These are phyloP conservation scores for Condylostylus longicornis DNA, from an alignment of 1,140 invertebrate species.

Conservation along the genomic window DNA sequence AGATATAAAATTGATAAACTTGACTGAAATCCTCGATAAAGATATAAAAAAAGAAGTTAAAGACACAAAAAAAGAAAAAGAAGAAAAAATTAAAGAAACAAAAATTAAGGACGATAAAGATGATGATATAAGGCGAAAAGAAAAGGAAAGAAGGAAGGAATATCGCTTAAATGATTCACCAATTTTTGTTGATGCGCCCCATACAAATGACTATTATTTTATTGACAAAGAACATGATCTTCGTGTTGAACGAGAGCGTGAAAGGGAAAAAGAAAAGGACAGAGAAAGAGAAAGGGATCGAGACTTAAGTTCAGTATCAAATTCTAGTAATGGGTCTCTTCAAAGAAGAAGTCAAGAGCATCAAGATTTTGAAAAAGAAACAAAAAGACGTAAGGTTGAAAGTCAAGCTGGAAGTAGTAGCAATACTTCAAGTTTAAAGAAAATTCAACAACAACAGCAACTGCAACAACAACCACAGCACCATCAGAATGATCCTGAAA, in stretches of 20 bases:
- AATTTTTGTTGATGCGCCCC: not conserved
- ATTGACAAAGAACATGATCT: slow-evolving; percentile 27
- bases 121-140: slow-evolving; percentile 13
- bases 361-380: slow-evolving; percentile 39
- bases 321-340: slow-evolving; percentile 32
- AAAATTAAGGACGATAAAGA: slow-evolving; percentile 11
- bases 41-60: too few species aligned
- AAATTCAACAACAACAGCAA: slow-evolving; percentile 34
- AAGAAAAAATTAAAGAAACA: slow-evolving; percentile 1
- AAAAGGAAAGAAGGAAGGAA: slow-evolving; percentile 4
- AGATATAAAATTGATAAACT: not conserved
- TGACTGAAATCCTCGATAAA: too few species aligned
- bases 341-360: slow-evolving; percentile 31
- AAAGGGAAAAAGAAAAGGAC: slow-evolving; percentile 25
- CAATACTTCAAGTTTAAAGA: slow-evolving; percentile 32
- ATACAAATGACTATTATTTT: slow-evolving; percentile 7
- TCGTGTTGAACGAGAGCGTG: slow-evolving; percentile 9
- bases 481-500: slow-evolving; percentile 1
- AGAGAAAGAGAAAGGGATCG: slow-evolving; percentile 19
- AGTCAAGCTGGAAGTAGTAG: slow-evolving; percentile 33
- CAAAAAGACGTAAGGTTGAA: slow-evolving; percentile 68
- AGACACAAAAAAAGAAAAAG: slow-evolving; percentile 1
- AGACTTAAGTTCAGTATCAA: slow-evolving; percentile 30
- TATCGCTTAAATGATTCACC: slow-evolving; percentile 8
- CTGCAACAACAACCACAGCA: slow-evolving; percentile 3